Conservation (phyloP, 2,888 invertebrate species). For the Drosophila quinaria region DNA sequence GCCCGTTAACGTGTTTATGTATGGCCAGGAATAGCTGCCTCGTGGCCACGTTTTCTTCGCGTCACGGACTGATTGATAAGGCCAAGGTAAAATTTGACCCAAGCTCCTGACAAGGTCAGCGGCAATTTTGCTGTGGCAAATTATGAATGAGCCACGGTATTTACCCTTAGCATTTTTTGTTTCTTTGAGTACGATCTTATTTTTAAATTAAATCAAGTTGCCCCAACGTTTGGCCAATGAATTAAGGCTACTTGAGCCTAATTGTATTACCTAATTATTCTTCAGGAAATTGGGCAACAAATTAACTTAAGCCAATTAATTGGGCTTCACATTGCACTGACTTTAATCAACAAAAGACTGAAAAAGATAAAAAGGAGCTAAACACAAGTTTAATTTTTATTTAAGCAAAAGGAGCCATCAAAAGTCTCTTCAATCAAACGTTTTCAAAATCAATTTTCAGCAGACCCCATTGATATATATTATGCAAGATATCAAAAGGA, state of each 20-base stretch:
- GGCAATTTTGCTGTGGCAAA: slow-evolving; percentile 52
- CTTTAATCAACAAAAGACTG: slow-evolving; percentile 12
- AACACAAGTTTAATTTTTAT: slow-evolving; percentile 15
- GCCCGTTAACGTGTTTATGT: slow-evolving; percentile 17
- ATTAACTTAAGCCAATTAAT: slow-evolving; percentile 33
- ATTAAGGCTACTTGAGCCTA: slow-evolving; percentile 39
- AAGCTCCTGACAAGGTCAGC: slow-evolving; percentile 18
- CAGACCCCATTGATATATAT: slow-evolving; percentile 5
- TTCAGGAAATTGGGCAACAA: slow-evolving; percentile 13
- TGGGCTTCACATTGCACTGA: slow-evolving; percentile 11
- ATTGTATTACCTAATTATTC: slow-evolving; percentile 54
- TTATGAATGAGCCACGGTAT: slow-evolving; percentile 43
- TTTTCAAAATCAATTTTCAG: slow-evolving; percentile 55
- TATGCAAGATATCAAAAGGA: slow-evolving; percentile 22
- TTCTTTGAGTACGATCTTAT: slow-evolving; percentile 12
- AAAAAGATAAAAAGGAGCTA: background rate
- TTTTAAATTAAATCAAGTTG: slow-evolving; percentile 58
- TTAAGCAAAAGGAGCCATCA: background rate
- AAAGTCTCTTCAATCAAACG: slow-evolving; percentile 36
- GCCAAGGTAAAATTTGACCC: slow-evolving; percentile 43
- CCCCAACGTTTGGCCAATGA: slow-evolving; percentile 26
- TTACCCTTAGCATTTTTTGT: slow-evolving; percentile 23
- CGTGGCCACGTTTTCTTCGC: slow-evolving; percentile 9
- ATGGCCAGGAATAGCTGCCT: slow-evolving; percentile 5
- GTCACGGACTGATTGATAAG: slow-evolving; percentile 70